Conservation (phyloP, 2,888 invertebrate genomes). For the Coleophora deauratella region DNA sequence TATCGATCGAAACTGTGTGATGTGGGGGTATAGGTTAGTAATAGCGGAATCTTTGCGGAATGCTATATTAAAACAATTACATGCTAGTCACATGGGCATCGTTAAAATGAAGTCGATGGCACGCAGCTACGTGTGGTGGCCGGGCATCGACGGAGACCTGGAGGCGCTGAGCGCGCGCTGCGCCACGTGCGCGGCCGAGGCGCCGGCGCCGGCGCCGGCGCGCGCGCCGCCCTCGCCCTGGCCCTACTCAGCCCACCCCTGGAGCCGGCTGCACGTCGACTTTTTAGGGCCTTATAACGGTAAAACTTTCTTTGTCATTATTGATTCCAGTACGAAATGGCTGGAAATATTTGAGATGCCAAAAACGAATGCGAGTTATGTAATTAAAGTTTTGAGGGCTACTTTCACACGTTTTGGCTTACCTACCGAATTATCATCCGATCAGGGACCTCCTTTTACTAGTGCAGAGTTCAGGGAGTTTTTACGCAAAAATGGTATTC, state of each 20-base stretch:
- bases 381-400: neutral
- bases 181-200: neutral
- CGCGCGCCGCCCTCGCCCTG: no score
- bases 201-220: no score
- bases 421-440: no score
- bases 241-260: no score
- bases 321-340: neutral
- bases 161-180: neutral
- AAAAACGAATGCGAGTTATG: neutral
- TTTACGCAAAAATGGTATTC: neutral
- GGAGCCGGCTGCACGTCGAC: neutral
- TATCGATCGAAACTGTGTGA: neutral
- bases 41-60: neutral
- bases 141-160: no score
- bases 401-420: neutral
- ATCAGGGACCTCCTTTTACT: no score
- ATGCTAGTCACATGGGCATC: no score
- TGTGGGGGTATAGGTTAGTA: conserved; percentile 3
- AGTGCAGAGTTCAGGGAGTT: neutral
- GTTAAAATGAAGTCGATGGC: no score
- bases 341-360: neutral
- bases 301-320: no score
- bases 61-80: no score
- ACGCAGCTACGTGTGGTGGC: no score
- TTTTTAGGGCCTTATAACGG: no score